Conservation (phyloP, 2,888 invertebrate genomes). For the Periphyllus acericola region DNA sequence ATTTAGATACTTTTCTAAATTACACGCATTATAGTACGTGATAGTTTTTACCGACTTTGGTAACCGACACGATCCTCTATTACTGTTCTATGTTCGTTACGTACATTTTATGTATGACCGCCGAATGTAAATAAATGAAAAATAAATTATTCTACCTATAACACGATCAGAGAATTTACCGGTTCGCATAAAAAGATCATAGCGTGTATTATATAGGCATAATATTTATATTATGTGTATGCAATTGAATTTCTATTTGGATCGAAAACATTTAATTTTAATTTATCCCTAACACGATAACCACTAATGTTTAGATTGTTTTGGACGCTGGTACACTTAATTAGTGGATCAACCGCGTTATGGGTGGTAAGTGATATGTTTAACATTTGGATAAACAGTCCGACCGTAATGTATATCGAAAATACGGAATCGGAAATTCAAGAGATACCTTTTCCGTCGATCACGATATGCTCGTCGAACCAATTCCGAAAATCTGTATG, state of each 20-base stretch:
- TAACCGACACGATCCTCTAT: too few species aligned
- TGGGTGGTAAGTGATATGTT: background rate
- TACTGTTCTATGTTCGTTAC: too few species aligned
- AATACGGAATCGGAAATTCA: slow-evolving; percentile 7
- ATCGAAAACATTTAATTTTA: background rate
- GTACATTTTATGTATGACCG: too few species aligned
- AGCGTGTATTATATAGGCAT: background rate
- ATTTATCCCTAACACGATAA: background rate
- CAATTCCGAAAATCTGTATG: slow-evolving; percentile 13
- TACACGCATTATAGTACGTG: too few species aligned
- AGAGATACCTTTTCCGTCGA: slow-evolving; percentile 25
- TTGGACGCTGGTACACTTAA: background rate
- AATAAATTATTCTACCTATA: too few species aligned
- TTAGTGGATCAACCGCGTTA: background rate
- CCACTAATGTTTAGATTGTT: background rate
- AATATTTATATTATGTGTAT: background rate
- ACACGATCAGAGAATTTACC: too few species aligned
- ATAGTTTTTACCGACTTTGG: too few species aligned
- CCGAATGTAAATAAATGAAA: too few species aligned
- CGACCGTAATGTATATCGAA: slow-evolving; percentile 15
- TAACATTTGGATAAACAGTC: background rate
- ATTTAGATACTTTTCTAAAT: too few species aligned
- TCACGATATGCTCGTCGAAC: slow-evolving; percentile 2
- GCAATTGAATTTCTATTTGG: too few species aligned
- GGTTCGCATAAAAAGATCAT: too few species aligned